phyloP scores from a whole-genome alignment of 1,140 invertebrate genomes.

The Lerema accius region DNA sequence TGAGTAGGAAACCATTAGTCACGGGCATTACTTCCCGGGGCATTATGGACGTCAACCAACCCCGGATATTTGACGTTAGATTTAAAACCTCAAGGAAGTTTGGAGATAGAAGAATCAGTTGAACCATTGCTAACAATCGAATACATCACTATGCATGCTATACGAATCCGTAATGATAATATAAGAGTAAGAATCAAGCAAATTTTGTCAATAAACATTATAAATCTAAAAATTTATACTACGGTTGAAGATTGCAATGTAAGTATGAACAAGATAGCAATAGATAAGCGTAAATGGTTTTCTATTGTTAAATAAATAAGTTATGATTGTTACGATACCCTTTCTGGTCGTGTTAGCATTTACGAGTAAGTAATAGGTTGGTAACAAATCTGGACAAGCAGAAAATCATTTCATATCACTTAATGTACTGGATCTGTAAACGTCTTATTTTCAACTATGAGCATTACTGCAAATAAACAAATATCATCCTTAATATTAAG shows the following conservation, averaged over 20 bases:
- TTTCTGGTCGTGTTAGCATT: neutral
- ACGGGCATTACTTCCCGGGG: slow-evolving; percentile 42
- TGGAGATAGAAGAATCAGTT: neutral
- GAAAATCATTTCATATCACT: slow-evolving; percentile 15
- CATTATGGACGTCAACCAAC: slow-evolving; percentile 31
- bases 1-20: slow-evolving; percentile 58
- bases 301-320: neutral
- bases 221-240: no score
- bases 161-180: no score
- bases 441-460: neutral
- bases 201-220: no score
- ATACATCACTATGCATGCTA: neutral
- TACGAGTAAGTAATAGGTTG: neutral
- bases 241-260: no score
- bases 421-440: neutral
- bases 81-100: slow-evolving; percentile 25
- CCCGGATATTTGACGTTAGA: slow-evolving; percentile 33
- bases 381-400: slow-evolving; percentile 8
- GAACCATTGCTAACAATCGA: neutral
- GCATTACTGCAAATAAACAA: neutral
- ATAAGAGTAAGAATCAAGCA: no score
- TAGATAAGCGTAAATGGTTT: no score
- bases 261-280: no score
- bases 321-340: neutral
- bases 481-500: slow-evolving; percentile 1